These are phyloP conservation scores for Arizona elegans DNA, from an alignment of 2,113 vertebrate species.

Conservation along the genomic window DNA sequence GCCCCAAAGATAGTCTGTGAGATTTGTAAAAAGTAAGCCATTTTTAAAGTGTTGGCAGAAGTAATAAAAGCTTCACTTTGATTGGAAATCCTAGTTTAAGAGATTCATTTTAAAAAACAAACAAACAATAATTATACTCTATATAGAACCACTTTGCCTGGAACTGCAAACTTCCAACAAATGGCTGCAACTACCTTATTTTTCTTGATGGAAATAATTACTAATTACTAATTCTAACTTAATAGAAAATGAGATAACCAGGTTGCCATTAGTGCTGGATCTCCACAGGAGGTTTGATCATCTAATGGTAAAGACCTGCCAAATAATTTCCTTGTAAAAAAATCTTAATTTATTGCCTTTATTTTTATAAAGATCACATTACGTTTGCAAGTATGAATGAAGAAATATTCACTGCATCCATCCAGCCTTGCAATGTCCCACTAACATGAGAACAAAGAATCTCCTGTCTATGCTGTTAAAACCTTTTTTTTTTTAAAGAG, in stretches of 20 bases:
- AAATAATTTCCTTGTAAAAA: background rate
- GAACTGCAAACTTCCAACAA: background rate
- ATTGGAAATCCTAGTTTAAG: background rate
- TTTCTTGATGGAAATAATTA: constrained; percentile 5
- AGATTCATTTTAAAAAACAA: background rate
- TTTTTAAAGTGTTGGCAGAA: background rate
- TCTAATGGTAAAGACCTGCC: background rate
- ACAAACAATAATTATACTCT: background rate
- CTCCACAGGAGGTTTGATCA: background rate
- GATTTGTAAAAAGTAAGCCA: background rate
- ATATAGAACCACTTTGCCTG: background rate
- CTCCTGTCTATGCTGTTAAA: background rate
- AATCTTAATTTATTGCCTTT: background rate
- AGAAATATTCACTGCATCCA: background rate
- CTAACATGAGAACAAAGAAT: background rate
- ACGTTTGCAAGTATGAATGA: background rate
- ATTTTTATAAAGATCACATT: background rate
- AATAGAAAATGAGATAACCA: background rate
- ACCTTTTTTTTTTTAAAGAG: background rate
- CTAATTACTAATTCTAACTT: background rate
- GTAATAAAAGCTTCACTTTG: background rate
- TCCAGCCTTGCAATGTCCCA: background rate
- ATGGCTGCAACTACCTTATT: background rate
- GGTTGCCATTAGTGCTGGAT: background rate
- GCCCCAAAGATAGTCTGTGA: background rate